A percentile compares a stretch with the other conserved stretches of the same genome.
These are phyloP conservation scores for Trididemnum clinides DNA, from an alignment of 23 tunicate genomes.

Conservation along the genomic window DNA sequence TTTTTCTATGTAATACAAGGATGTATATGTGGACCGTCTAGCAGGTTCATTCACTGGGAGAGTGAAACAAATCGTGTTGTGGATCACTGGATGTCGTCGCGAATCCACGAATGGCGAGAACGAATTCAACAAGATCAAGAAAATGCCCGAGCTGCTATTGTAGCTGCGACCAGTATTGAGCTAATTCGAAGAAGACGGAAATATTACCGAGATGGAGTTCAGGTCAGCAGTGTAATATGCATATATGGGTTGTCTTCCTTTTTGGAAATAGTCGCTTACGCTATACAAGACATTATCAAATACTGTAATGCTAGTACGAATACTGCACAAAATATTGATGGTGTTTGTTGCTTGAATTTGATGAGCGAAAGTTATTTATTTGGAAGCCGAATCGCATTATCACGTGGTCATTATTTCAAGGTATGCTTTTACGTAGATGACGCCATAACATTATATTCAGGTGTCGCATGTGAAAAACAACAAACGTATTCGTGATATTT, in stretches of 20 bases:
- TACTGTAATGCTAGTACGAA: too few species aligned
- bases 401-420: too few species aligned
- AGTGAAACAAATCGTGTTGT: slow-evolving; percentile 17
- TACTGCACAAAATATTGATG: too few species aligned
- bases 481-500: slow-evolving; percentile 52
- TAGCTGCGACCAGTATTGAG: slow-evolving; percentile 59
- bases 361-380: too few species aligned
- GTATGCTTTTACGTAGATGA: too few species aligned
- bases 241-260: background rate
- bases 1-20: too few species aligned
- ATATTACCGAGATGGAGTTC: slow-evolving; percentile 59
- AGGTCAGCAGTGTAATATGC: background rate
- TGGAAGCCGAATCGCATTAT: too few species aligned
- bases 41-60: slow-evolving; percentile 28
- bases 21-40: too few species aligned
- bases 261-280: too few species aligned
- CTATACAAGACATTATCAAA: too few species aligned
- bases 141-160: slow-evolving; percentile 46
- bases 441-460: too few species aligned
- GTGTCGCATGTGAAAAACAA: slow-evolving; percentile 55
- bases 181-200: slow-evolving; percentile 52
- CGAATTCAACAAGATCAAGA: slow-evolving; percentile 40
- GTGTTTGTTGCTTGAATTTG: too few species aligned
- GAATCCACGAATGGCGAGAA: slow-evolving; percentile 32
- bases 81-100: slow-evolving; percentile 45